Conservation (phyloP, 1,140 invertebrate species). For the Procambarus virginalis region DNA sequence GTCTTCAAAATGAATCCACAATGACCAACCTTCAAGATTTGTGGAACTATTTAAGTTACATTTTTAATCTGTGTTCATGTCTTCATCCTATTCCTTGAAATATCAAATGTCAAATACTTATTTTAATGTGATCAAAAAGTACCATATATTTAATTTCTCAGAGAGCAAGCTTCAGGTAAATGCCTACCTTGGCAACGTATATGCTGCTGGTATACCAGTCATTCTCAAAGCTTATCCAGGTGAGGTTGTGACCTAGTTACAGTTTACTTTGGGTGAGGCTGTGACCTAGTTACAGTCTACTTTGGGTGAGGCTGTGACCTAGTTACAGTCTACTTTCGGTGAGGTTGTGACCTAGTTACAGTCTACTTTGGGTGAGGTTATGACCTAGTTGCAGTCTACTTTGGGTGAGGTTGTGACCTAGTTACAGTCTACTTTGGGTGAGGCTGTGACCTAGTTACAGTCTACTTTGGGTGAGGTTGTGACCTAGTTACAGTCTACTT, state of each 20-base stretch:
- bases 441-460: background rate
- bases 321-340: background rate
- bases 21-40: no score
- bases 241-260: background rate
- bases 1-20: no score
- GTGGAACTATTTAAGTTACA: no score
- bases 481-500: background rate
- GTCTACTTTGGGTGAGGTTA: background rate
- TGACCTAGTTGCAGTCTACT: background rate
- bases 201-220: background rate
- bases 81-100: background rate
- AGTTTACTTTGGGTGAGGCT: background rate
- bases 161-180: background rate
- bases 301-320: background rate
- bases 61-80: no score
- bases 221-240: background rate
- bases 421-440: background rate
- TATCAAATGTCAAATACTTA: slow-evolving; percentile 1
- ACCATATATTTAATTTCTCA: background rate
- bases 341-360: background rate
- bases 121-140: background rate
- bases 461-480: background rate
- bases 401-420: background rate
- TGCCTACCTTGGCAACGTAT: background rate
- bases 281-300: background rate